Base-by-base conservation (phyloP, 2,113 vertebrate species). In the Chionis minor region DNA sequence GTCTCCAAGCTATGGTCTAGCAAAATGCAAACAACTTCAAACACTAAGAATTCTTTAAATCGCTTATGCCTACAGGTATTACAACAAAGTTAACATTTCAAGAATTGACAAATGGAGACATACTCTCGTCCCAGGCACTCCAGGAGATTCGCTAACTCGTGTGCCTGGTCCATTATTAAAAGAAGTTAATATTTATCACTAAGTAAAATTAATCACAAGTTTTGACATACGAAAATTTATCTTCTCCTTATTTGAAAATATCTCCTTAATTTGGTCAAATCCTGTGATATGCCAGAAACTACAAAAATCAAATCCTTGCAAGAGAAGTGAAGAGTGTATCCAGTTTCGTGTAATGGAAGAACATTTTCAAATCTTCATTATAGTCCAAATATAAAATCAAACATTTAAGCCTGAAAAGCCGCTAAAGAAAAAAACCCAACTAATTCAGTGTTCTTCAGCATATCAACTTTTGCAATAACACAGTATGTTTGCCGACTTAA, bases 401-500 rank as follows among this genome's bases (percentile, higher is more conserved):
- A 97, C 79, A 73, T 81, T 90, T 96, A 97, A 97, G 96, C 95
- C 84, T 95, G 96, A 96, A 98, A 98, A 98, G 96, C 97, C 95
- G 91, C 95, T 97, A 97, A 95, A 94, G 91, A 81, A 96, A 93
- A 90, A 81, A 77, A 42, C 63, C 86, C 94, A 98, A 94, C 94
- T 96, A 96, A 84, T 75, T 97, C 87, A 88, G 88, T 98, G 95
- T 91, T 98, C 86, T 94, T 98, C 96, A 97, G 95, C 97, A 94
- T 95, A 97, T 97, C 94, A 96, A 97, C 88, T 97, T 98, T 82
- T 97, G 95, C 97, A 98, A 97, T 96, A 97, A 98, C 97, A 97
- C 98, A 98, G 97, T 96, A 98, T 96, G 97, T 97, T 97, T 97
- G 97, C 98, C 24, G 97, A 98, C 97, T 98, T 98, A 98, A 98